Conservation (phyloP, 2,113 vertebrate genomes). For the Chlorocebus sabaeus region DNA sequence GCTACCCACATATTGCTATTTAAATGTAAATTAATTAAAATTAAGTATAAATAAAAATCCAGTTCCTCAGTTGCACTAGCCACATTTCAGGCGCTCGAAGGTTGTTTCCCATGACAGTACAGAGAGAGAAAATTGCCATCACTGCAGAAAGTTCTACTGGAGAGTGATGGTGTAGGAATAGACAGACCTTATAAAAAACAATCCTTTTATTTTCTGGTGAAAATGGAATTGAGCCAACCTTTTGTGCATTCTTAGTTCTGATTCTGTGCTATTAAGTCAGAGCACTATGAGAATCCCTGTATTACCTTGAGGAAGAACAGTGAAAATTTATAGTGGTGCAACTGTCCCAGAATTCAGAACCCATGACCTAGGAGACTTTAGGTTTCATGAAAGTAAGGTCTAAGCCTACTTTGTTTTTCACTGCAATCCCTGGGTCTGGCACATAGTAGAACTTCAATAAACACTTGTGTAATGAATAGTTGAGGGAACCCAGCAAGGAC, state of each 20-base stretch:
- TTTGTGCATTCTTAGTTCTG: neutral
- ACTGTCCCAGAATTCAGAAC: neutral
- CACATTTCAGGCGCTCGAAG: neutral
- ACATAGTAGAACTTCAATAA: neutral
- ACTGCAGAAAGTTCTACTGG: neutral
- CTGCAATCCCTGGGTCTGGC: no score
- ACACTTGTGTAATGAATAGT: neutral
- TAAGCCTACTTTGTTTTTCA: neutral
- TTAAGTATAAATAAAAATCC: neutral
- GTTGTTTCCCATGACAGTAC: neutral
- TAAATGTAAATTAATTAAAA: neutral
- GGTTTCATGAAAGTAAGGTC: neutral
- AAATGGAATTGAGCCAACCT: neutral
- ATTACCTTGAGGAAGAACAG: neutral
- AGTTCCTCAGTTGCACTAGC: neutral
- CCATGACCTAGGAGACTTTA: neutral
- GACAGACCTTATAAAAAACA: neutral
- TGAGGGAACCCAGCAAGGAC: neutral
- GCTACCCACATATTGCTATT: neutral
- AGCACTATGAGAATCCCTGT: neutral
- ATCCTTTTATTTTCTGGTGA: neutral
- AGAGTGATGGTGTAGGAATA: fast-evolving
- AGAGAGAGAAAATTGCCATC: neutral
- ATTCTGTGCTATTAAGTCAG: neutral
- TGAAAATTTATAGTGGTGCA: neutral